Evolutionary conservation across 2,888 invertebrate species (phyloP), one percentile per base, ranked within the genome.

Genomic region (Eupelmus urozonus): DNA sequence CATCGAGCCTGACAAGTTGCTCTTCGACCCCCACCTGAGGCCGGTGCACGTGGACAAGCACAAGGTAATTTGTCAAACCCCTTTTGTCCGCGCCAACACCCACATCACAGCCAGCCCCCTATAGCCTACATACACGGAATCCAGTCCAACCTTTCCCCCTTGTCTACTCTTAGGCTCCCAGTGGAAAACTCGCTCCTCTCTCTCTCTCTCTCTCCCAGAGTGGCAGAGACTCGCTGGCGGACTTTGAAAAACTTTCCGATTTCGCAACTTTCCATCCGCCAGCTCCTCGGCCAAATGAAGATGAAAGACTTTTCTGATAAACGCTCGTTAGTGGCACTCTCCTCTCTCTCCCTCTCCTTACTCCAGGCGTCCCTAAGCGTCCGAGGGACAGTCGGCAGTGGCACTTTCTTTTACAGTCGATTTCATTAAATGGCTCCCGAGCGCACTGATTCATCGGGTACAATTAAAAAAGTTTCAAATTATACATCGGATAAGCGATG

Each of bases 21-120:
- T 99, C 80, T 99, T 95, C 91, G 99, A 99, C 92, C 98, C 98
- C 9, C 96, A 96, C 91, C 92, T 99, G 82, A 93, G 96, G 86
- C 94, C 95, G 83, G 93, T 99, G 85, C 95, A 96, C 89, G 94
- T 98, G 88, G 97, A 97, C 91, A 97, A 97, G 90, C 96, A 96
- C 91, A 96, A 96, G 94, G 98, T 98, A 92, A 92, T 91, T 88
- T 85, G 53, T 73, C 63, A 79, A 80, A 63, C 45, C 40, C 62
- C 62, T 71, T 72, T 75, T 63, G 27, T 57, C 59, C n/a, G 0
- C 23, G 16, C 65, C 59, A 13, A n/a, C 66, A 27, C 49, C 53
- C 13, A 18, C 34, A n/a, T 13, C 9, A 7, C 60, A 25, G 18
- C 11, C 13, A n/a, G 60, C n/a, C n/a, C n/a, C n/a, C n/a, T n/a